Percentiles rank a stretch among this genome's conserved stretches.
phyloP scores from a whole-genome alignment of 1,140 invertebrate species.

The Temnothorax nylanderi region DNA sequence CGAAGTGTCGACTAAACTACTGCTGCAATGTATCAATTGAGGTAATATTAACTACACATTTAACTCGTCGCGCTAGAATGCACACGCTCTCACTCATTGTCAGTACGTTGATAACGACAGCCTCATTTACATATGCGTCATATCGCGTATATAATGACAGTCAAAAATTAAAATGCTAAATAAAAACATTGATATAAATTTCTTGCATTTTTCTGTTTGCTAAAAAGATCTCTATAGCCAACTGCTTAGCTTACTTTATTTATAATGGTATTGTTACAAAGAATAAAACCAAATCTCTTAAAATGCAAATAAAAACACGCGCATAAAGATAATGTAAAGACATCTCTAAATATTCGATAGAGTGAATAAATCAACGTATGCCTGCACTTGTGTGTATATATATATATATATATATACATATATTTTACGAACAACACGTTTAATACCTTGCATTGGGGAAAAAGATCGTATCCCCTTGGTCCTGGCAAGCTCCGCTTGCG shows the following conservation, averaged over 20 bases:
- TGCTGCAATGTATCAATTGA: conserved; percentile 41
- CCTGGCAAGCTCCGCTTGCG: background rate
- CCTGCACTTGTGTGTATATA: no score
- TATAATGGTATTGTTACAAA: background rate
- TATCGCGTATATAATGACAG: background rate
- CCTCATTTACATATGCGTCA: background rate
- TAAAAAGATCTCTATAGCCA: background rate
- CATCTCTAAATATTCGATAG: background rate
- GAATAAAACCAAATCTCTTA: background rate
- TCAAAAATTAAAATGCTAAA: background rate
- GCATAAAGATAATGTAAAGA: background rate
- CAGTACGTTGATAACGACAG: conserved; percentile 15
- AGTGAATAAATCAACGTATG: background rate
- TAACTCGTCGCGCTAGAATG: conserved; percentile 35
- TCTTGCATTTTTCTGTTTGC: background rate
- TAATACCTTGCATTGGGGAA: conserved; percentile 22
- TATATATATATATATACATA: background rate
- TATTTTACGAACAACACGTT: background rate
- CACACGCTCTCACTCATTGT: background rate
- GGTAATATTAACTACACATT: conserved; percentile 48
- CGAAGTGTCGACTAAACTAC: conserved; percentile 29
- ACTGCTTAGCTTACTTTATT: background rate
- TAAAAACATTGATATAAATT: background rate
- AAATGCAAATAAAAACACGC: background rate
- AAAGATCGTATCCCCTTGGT: background rate